Percentiles rank a stretch among this genome's conserved stretches.
Conservation (phyloP, 2,888 invertebrate genomes). For the Apotomis betuletana region DNA sequence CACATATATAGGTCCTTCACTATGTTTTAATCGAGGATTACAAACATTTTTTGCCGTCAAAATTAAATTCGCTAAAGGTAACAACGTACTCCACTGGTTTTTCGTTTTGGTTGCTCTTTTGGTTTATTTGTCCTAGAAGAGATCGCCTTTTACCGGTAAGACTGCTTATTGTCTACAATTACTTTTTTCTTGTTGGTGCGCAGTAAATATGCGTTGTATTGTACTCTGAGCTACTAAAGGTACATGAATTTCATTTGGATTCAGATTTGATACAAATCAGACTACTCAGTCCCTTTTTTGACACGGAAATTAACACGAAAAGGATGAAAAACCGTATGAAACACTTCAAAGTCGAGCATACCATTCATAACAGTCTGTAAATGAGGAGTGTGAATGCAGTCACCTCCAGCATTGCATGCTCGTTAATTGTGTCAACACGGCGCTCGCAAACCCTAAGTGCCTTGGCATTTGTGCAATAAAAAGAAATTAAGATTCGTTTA, state of each 20-base stretch:
- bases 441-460: constrained; percentile 28
- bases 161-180: too few relatives aligned
- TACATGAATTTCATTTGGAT: too few relatives aligned
- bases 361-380: constrained; percentile 10
- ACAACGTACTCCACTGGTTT: too few relatives aligned
- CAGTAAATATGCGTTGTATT: neutral
- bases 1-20: neutral
- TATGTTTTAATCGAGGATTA: neutral
- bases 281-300: neutral
- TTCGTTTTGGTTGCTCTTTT: too few relatives aligned
- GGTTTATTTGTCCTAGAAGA: too few relatives aligned
- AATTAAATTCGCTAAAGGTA: neutral
- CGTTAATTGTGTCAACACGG: constrained; percentile 31
- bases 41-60: neutral
- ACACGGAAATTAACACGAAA: neutral
- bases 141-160: too few relatives aligned
- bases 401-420: constrained; percentile 12
- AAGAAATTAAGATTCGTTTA: constrained; percentile 35
- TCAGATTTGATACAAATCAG: neutral
- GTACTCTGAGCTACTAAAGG: neutral
- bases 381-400: constrained; percentile 10
- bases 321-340: constrained; percentile 6
- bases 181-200: too few relatives aligned
- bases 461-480: constrained; percentile 39
- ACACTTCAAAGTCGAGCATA: constrained; percentile 11